Conservation (phyloP, 2,888 invertebrate genomes). For the Diadromus collaris region DNA sequence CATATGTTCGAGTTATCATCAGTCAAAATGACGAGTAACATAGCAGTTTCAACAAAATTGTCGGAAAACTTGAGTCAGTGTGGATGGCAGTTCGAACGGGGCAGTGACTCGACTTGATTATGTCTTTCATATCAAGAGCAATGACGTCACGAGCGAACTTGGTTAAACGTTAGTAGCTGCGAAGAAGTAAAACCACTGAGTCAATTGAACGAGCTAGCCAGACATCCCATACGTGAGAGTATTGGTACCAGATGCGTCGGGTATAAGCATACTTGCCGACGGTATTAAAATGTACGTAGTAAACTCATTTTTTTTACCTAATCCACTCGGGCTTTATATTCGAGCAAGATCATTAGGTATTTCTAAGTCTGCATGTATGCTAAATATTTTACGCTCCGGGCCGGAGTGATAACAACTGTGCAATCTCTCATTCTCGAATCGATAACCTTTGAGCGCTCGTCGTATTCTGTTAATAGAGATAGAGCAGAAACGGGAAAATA, state of each 20-base stretch:
- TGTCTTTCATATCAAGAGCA: slow-evolving; percentile 3
- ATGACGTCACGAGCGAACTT: slow-evolving; percentile 35
- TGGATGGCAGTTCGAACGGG: not conserved
- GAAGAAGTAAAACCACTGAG: slow-evolving; percentile 1
- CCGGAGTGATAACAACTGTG: slow-evolving; percentile 27
- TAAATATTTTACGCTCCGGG: not conserved
- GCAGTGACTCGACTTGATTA: not conserved
- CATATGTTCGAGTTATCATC: not conserved
- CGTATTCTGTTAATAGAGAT: slow-evolving; percentile 48
- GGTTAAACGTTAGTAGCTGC: slow-evolving; percentile 15
- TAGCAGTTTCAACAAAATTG: slow-evolving; percentile 41
- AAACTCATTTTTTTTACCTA: not conserved
- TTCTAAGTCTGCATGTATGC: not conserved
- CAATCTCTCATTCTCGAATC: slow-evolving; percentile 45
- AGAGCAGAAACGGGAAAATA: slow-evolving; percentile 26
- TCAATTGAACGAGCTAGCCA: not conserved
- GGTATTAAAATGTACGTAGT: not conserved
- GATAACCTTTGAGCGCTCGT: slow-evolving; percentile 52
- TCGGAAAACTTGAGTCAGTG: slow-evolving; percentile 30
- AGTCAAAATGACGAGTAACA: not conserved
- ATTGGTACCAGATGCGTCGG: not conserved
- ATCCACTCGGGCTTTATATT: not conserved
- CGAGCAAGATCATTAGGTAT: not conserved
- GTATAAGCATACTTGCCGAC: not conserved
- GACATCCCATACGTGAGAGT: slow-evolving; percentile 24